These are phyloP conservation scores for Melanogrammus aeglefinus DNA, from an alignment of 2,797 vertebrate species.

Conservation along the genomic window DNA sequence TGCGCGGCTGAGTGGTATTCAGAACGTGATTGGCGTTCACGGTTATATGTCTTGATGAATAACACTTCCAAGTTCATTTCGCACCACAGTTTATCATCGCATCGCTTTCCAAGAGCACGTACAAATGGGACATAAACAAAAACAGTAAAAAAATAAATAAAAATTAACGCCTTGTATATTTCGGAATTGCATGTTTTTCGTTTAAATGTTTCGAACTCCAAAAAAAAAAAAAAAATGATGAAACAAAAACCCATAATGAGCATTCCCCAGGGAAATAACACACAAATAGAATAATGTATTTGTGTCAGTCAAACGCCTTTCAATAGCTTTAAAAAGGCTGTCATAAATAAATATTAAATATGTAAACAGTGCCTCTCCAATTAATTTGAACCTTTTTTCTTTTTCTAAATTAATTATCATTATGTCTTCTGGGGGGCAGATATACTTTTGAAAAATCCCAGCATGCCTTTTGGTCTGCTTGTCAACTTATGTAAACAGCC, in stretches of 20 bases:
- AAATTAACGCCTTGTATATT: too few relatives aligned
- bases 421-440: constrained; percentile 59
- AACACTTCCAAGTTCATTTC: constrained; percentile 57
- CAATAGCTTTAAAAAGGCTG: constrained; percentile 55
- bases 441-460: constrained; percentile 61
- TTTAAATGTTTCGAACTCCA: too few relatives aligned
- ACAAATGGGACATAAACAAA: constrained; percentile 47
- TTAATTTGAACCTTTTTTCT: constrained; percentile 60
- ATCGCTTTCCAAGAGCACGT: constrained; percentile 53
- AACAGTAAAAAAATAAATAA: constrained; percentile 17
- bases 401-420: constrained; percentile 22
- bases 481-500: constrained; percentile 71
- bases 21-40: constrained; percentile 38
- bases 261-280: constrained; percentile 60
- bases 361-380: constrained; percentile 65
- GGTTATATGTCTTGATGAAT: constrained; percentile 47
- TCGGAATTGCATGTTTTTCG: too few relatives aligned
- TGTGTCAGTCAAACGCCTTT: constrained; percentile 69
- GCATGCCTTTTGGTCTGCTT: constrained; percentile 55
- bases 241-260: constrained; percentile 65
- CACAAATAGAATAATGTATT: constrained; percentile 74
- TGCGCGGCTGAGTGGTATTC: constrained; percentile 39
- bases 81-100: constrained; percentile 43
- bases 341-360: constrained; percentile 70
- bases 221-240: constrained; percentile 22